These are phyloP conservation scores for Sinodicranocentrus sp. DNA, from an alignment of 2,888 invertebrate genomes.

Conservation along the genomic window DNA sequence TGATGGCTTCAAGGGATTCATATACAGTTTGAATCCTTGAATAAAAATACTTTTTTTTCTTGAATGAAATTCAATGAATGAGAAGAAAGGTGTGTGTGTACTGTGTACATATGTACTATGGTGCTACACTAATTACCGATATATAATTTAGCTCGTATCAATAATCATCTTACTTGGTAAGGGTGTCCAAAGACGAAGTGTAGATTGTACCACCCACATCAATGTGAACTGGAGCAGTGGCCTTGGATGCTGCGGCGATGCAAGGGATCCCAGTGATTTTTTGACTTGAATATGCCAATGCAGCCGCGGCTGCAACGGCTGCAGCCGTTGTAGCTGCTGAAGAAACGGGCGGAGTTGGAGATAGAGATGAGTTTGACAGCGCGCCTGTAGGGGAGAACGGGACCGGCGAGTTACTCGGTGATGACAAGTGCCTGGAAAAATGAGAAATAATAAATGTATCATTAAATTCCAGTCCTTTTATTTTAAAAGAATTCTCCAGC, in stretches of 20 bases:
- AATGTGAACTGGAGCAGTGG: constrained; percentile 97
- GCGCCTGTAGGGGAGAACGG: constrained; percentile 75
- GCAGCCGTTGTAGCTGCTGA: constrained; percentile 75
- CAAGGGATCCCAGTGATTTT: constrained; percentile 95
- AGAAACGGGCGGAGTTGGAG: constrained; percentile 75
- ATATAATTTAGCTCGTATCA: no score
- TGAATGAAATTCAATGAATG: constrained; percentile 46
- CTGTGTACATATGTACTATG: background rate
- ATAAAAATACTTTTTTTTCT: constrained; percentile 12
- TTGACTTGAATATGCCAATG: constrained; percentile 82
- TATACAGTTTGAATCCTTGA: background rate
- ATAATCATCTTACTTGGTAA: constrained; percentile 88
- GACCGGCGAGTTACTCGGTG: constrained; percentile 74
- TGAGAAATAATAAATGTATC: no score
- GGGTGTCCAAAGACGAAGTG: constrained; percentile 96
- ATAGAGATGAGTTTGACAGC: constrained; percentile 75
- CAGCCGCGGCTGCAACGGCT: constrained; percentile 79
- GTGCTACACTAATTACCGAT: background rate
- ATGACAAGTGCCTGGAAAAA: constrained; percentile 73
- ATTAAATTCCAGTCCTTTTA: no score
- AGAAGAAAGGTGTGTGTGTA: no score
- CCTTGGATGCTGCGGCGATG: constrained; percentile 93
- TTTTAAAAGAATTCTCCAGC: background rate
- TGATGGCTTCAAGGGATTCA: constrained; percentile 40
- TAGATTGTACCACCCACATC: constrained; percentile 98